Base-by-base conservation (phyloP, 2,113 vertebrate species). In the Sinocyclocheilus anophthalmus region DNA sequence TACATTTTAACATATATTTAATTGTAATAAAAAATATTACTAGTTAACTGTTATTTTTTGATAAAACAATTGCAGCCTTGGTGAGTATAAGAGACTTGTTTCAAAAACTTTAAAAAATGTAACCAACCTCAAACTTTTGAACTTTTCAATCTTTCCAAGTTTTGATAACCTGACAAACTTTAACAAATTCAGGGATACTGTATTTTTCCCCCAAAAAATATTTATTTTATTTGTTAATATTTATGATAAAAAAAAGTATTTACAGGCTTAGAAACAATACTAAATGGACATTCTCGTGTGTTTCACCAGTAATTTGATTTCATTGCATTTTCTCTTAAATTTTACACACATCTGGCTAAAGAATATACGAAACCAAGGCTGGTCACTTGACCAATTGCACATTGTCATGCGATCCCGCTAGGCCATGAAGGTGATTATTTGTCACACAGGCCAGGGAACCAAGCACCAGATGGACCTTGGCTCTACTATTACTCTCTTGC, bases 401-500 rank as follows among this genome's bases (percentile, higher is more conserved):
- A n/a, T n/a, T n/a, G n/a, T n/a, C n/a, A n/a, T n/a, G n/a, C n/a
- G n/a, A n/a, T n/a, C n/a, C n/a, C n/a, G n/a, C n/a, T n/a, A n/a
- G n/a, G n/a, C n/a, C n/a, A n/a, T n/a, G n/a, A n/a, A n/a, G n/a
- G n/a, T n/a, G n/a, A n/a, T n/a, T n/a, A n/a, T n/a, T n/a, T n/a
- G n/a, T n/a, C n/a, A n/a, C n/a, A n/a, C n/a, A n/a, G n/a, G n/a
- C n/a, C n/a, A n/a, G n/a, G n/a, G 42, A 53, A 59, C 24, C 24
- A 50, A 76, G 18, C 53, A 72, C 55, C 79, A 81, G 67, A 81
- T 80, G 79, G 77, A 73, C 85, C 77, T 48, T 73, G 80, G 53
- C 65, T 63, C 61, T 55, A 26, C 42, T 55, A 85, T 85, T 70
- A 79, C 2, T 37, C 1, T n/a, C 22, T 78, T 39, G 16, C 48